Evolutionary conservation across 2,888 invertebrate species (phyloP).

Genomic region (Cartodere bifasciata): DNA sequence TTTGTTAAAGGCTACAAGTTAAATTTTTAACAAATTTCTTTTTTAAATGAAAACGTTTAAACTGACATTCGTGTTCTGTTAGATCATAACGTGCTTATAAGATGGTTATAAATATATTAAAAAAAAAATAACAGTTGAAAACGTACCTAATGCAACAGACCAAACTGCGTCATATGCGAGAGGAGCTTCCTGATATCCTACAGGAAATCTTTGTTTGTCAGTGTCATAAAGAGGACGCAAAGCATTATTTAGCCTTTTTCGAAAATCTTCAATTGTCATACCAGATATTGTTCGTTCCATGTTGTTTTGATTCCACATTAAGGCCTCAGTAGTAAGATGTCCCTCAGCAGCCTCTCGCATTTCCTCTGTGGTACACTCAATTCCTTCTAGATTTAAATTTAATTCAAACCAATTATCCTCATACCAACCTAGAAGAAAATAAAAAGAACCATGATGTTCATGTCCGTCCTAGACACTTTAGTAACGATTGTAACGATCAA

Average conservation of each 20-base stretch:
- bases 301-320: slow-evolving; percentile 94
- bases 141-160: slow-evolving; percentile 85
- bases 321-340: slow-evolving; percentile 94
- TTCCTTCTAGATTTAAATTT: slow-evolving; percentile 70
- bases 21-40: too few relatives aligned
- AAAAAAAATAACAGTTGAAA: slow-evolving; percentile 3
- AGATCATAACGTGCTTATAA: slow-evolving; percentile 2
- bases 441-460: not conserved
- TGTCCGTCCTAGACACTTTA: too few relatives aligned
- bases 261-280: slow-evolving; percentile 89
- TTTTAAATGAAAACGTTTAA: slow-evolving; percentile 5
- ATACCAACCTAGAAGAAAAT: slow-evolving; percentile 68
- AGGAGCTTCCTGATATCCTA: slow-evolving; percentile 96
- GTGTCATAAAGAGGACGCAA: slow-evolving; percentile 75
- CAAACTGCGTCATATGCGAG: slow-evolving; percentile 98
- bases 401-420: slow-evolving; percentile 98
- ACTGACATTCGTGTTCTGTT: slow-evolving; percentile 7
- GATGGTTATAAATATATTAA: slow-evolving; percentile 4
- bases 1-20: slow-evolving; percentile 94
- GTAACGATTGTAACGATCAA: too few relatives aligned
- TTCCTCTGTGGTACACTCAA: slow-evolving; percentile 85
- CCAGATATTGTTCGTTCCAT: slow-evolving; percentile 89
- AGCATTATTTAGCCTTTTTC: slow-evolving; percentile 68
- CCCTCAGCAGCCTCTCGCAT: slow-evolving; percentile 94
- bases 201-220: slow-evolving; percentile 74